Conservation (phyloP, 2,797 vertebrate genomes). For the Falco cherrug region DNA sequence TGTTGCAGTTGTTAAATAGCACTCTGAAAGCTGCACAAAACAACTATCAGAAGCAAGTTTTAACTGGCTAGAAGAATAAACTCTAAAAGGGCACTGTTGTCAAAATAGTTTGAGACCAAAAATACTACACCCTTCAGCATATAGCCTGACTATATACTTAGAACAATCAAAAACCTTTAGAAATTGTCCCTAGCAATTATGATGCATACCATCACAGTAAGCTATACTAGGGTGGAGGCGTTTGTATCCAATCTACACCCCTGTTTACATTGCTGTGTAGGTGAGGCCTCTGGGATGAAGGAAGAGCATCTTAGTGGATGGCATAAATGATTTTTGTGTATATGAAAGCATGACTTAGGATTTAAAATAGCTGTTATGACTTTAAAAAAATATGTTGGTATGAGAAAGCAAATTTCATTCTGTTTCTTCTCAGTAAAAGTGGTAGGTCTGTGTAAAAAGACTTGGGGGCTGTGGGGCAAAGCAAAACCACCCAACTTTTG, state of each 20-base stretch:
- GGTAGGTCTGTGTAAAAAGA: background rate
- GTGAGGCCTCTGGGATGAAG: background rate
- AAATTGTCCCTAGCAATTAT: background rate
- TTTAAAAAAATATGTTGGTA: background rate
- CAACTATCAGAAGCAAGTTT: background rate
- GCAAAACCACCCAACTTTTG: background rate
- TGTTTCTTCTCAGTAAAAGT: background rate
- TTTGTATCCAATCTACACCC: slow-evolving; percentile 1
- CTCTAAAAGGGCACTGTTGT: background rate
- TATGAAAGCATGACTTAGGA: background rate
- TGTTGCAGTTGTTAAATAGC: background rate
- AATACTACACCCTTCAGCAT: background rate
- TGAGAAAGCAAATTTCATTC: background rate
- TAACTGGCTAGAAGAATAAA: background rate
- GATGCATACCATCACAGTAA: background rate
- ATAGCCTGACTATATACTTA: background rate
- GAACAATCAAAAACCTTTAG: background rate
- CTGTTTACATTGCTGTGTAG: background rate
- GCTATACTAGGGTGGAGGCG: background rate
- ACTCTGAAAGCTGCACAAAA: background rate
- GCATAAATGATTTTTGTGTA: background rate
- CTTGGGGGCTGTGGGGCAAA: background rate
- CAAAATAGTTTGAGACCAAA: background rate
- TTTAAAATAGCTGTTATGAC: background rate
- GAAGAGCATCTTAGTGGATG: background rate